Conservation (phyloP, 2,113 vertebrate species). For the Cygnus atratus region DNA sequence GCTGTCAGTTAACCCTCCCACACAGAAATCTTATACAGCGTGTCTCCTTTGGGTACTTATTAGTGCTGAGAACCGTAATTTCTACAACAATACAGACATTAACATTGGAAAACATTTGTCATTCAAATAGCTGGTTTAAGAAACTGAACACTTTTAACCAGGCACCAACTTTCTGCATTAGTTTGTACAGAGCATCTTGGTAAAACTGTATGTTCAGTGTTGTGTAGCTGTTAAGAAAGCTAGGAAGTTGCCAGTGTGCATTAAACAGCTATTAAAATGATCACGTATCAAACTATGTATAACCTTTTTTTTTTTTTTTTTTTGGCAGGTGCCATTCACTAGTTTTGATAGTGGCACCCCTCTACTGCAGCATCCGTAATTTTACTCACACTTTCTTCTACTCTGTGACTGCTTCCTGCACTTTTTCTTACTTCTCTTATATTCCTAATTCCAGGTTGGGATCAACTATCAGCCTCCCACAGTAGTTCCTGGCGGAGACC, state of each 20-base stretch:
- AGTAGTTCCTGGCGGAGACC: slow-evolving; percentile 77
- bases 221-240: background rate
- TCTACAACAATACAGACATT: background rate
- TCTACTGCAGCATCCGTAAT: background rate
- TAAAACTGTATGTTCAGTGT: background rate
- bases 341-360: background rate
- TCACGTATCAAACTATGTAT: background rate
- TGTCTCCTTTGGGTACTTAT: background rate
- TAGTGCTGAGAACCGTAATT: background rate
- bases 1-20: background rate
- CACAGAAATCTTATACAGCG: background rate
- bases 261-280: background rate
- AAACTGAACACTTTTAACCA: background rate
- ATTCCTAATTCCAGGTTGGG: slow-evolving; percentile 71
- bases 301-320: background rate
- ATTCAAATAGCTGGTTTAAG: background rate
- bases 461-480: slow-evolving; percentile 85
- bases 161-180: background rate
- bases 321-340: background rate
- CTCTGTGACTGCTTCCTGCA: background rate
- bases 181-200: background rate
- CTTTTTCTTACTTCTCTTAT: background rate
- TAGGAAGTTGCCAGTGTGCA: background rate
- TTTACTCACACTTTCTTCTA: background rate
- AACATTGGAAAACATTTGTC: background rate